phyloP scores from a whole-genome alignment of 2,888 invertebrate genomes.

The Spodoptera littoralis region DNA sequence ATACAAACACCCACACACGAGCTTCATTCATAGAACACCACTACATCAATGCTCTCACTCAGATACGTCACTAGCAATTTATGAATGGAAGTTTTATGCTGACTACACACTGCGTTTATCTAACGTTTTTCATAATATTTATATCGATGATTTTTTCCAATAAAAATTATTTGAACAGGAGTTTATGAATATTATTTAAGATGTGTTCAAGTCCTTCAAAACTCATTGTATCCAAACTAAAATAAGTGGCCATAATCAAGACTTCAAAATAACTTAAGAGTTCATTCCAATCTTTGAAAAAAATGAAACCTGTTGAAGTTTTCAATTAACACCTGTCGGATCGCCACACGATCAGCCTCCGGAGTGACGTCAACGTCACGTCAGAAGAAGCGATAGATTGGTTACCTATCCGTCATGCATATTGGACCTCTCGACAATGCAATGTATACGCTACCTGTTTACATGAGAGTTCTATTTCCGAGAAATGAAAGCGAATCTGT shows the following conservation, averaged over 20 bases:
- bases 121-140: neutral
- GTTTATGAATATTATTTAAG: too few relatives aligned
- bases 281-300: too few relatives aligned
- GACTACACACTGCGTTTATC: neutral
- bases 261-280: too few relatives aligned
- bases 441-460: neutral
- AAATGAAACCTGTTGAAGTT: too few relatives aligned
- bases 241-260: too few relatives aligned
- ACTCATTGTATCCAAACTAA: too few relatives aligned
- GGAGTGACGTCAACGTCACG: slow-evolving; percentile 6
- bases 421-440: neutral
- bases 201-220: too few relatives aligned
- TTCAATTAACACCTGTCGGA: neutral
- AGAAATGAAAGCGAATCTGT: slow-evolving; percentile 33
- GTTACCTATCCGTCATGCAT: too few relatives aligned
- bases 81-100: slow-evolving; percentile 22
- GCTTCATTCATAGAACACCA: slow-evolving; percentile 10
- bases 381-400: slow-evolving; percentile 1
- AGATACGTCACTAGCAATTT: neutral
- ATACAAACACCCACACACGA: neutral
- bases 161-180: neutral
- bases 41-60: neutral
- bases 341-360: neutral
- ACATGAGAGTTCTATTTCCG: slow-evolving; percentile 8
- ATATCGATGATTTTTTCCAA: neutral